Evolutionary conservation across 2,888 invertebrate genomes (phyloP).

Genomic region (Tuta absoluta): DNA sequence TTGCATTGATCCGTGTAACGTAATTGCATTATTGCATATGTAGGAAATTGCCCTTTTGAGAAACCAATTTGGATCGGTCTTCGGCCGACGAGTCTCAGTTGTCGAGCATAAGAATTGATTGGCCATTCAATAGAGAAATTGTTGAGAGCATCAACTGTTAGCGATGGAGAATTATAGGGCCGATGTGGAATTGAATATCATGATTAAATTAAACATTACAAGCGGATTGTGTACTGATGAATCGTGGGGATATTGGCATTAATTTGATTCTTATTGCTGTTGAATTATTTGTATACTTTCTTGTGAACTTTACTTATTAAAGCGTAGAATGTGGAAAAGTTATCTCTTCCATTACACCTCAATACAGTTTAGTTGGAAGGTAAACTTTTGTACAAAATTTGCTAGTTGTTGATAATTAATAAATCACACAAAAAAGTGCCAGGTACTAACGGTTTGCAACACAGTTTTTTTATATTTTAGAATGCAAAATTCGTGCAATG

Average conservation of each 20-base stretch:
- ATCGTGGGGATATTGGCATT: not conserved
- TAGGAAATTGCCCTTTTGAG: slow-evolving; percentile 49
- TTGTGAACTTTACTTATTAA: not conserved
- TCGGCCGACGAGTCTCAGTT: slow-evolving; percentile 32
- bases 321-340: too few relatives aligned
- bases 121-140: slow-evolving; percentile 48
- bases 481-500: too few relatives aligned
- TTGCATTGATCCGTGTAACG: slow-evolving; percentile 63
- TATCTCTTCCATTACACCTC: too few relatives aligned
- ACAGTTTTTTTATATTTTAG: too few relatives aligned
- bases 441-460: too few relatives aligned
- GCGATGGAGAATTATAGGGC: slow-evolving; percentile 22
- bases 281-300: not conserved
- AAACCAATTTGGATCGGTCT: slow-evolving; percentile 48
- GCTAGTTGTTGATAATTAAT: too few relatives aligned
- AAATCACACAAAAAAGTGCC: too few relatives aligned
- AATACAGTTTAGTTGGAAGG: too few relatives aligned
- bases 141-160: slow-evolving; percentile 27
- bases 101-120: slow-evolving; percentile 52
- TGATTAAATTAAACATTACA: slow-evolving; percentile 4
- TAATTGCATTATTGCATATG: slow-evolving; percentile 46
- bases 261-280: not conserved
- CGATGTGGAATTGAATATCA: slow-evolving; percentile 13
- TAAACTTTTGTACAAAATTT: too few relatives aligned
- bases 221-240: not conserved